Evolutionary conservation across 2,888 invertebrate species (phyloP).

Genomic region (Nemotelus pantherinus): DNA sequence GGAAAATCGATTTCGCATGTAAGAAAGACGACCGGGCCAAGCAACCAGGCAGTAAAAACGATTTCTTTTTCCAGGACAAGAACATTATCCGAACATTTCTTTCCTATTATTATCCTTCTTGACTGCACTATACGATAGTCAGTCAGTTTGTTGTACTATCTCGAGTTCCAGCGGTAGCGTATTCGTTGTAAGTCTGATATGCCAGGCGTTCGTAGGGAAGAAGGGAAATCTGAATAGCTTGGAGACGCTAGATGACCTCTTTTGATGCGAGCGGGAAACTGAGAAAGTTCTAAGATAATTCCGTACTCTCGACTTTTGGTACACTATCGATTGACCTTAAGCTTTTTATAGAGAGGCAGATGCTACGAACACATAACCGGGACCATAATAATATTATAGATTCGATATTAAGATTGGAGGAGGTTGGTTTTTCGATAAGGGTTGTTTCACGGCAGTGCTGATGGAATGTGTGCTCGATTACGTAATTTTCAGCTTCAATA

Average conservation of each 20-base stretch:
- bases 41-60: constrained; percentile 9
- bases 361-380: not conserved
- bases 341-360: not conserved
- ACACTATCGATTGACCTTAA: constrained; percentile 28
- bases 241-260: no score
- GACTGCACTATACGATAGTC: not conserved
- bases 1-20: constrained; percentile 19
- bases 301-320: constrained; percentile 15
- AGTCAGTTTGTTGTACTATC: not conserved
- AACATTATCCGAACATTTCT: constrained; percentile 20
- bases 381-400: no score
- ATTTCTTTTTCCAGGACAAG: constrained; percentile 16
- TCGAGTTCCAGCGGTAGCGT: no score
- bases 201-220: no score
- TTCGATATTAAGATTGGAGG: no score
- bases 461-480: no score
- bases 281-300: not conserved
- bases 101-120: constrained; percentile 22
- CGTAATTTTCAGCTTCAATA: no score
- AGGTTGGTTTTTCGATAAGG: no score
- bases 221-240: no score
- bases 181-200: no score
- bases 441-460: no score
- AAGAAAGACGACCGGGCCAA: not conserved
- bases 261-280: no score